Evolutionary conservation across 2,888 invertebrate genomes (phyloP).

Genomic region (Alentia gelatinosa): DNA sequence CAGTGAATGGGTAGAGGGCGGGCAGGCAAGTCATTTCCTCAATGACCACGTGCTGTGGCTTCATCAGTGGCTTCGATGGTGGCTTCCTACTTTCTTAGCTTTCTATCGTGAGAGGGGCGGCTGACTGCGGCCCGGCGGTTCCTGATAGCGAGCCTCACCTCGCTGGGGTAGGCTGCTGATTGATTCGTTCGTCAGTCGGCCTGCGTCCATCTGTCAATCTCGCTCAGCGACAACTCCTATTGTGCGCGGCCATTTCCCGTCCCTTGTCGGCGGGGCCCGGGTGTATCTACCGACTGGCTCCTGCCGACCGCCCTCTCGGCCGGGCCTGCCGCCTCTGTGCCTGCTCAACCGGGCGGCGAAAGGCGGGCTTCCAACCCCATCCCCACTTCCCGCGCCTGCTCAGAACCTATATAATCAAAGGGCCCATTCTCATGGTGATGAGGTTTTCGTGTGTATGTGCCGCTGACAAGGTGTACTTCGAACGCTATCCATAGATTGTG

Average conservation of each 20-base stretch:
- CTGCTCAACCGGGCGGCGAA: background rate
- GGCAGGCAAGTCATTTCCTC: background rate
- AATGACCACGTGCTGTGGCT: background rate
- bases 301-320: background rate
- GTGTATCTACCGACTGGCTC: background rate
- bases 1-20: background rate
- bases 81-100: background rate
- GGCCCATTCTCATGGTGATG: background rate
- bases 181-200: background rate
- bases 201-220: conserved; percentile 3
- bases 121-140: background rate
- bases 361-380: too few relatives aligned
- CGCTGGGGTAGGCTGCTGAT: background rate
- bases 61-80: conserved; percentile 1
- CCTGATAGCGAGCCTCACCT: background rate
- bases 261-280: background rate
- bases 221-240: background rate
- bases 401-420: background rate
- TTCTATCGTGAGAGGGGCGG: background rate
- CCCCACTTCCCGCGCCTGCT: background rate
- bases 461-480: background rate
- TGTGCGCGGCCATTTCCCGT: background rate
- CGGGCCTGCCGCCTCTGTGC: background rate
- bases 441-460: background rate
- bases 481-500: too few relatives aligned